Conservation (phyloP, 2,888 invertebrate species). For the Tetragonula carbonaria region DNA sequence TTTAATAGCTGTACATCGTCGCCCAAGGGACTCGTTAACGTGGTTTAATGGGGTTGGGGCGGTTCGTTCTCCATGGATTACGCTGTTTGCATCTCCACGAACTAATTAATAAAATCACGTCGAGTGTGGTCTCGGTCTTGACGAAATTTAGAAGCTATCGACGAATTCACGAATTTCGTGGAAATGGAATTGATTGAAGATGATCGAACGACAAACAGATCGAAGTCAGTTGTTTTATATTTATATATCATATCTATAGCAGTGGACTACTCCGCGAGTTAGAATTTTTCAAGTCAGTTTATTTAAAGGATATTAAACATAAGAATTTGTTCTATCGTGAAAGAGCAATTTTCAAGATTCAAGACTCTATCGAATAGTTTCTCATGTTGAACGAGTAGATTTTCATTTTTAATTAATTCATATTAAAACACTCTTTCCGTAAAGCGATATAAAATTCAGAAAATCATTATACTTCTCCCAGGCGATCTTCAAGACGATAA, state of each 20-base stretch:
- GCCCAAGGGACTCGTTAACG: constrained; percentile 40
- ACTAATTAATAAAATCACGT: constrained; percentile 57
- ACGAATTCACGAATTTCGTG: background rate
- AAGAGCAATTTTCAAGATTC: no score
- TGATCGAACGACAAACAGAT: background rate
- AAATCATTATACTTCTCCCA: background rate
- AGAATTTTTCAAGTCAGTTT: no score
- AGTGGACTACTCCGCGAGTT: no score
- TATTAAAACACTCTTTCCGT: background rate
- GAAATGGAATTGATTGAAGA: background rate
- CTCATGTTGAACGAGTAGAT: no score
- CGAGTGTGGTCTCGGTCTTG: constrained; percentile 19
- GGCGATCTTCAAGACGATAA: no score
- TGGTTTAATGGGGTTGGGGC: constrained; percentile 13
- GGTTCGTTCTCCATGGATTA: constrained; percentile 44
- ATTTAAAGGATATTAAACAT: no score
- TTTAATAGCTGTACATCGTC: constrained; percentile 40
- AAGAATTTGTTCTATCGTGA: no score
- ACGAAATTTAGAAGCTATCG: constrained; percentile 14
- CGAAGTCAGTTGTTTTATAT: no score
- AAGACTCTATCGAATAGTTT: no score
- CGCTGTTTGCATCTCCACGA: constrained; percentile 41
- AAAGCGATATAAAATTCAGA: background rate
- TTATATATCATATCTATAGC: no score
- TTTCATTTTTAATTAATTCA: background rate